A percentile compares a stretch with the other conserved stretches of the same genome.
phyloP scores from a whole-genome alignment of 2,797 vertebrate species.

The Vultur gryphus region DNA sequence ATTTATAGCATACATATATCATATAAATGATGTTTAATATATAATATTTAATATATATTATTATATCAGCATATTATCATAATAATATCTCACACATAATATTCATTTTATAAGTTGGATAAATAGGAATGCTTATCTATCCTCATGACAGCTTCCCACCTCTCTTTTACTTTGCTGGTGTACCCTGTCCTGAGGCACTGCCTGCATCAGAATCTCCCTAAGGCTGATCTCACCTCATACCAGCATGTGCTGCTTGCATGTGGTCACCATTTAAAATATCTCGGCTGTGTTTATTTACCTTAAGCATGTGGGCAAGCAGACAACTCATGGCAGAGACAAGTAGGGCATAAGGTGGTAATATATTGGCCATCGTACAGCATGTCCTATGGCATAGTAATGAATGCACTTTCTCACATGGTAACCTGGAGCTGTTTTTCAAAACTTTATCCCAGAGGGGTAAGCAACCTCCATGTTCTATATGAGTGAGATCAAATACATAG shows the following conservation, averaged over 20 bases:
- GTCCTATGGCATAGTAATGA: not conserved
- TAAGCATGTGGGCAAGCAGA: not conserved
- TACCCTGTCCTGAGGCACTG: not conserved
- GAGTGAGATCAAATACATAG: not conserved
- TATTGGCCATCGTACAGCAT: not conserved
- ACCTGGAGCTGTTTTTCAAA: not conserved
- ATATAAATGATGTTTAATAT: not conserved
- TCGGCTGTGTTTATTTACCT: not conserved
- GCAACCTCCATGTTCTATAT: not conserved
- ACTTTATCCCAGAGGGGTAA: not conserved
- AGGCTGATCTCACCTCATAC: not conserved
- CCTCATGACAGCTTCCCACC: not conserved
- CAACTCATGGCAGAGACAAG: not conserved
- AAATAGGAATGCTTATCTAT: not conserved
- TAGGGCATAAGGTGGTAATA: too few relatives aligned
- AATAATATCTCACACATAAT: not conserved
- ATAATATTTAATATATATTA: not conserved
- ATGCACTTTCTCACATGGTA: not conserved
- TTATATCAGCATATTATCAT: not conserved
- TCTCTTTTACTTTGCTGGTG: not conserved
- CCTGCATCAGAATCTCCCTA: not conserved
- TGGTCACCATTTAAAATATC: not conserved
- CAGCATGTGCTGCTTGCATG: not conserved
- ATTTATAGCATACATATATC: not conserved
- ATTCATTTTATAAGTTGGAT: not conserved